Percentiles rank a stretch among this genome's conserved stretches.
phyloP scores from a whole-genome alignment of 2,797 vertebrate genomes.

The Rhynchotus rufescens region DNA sequence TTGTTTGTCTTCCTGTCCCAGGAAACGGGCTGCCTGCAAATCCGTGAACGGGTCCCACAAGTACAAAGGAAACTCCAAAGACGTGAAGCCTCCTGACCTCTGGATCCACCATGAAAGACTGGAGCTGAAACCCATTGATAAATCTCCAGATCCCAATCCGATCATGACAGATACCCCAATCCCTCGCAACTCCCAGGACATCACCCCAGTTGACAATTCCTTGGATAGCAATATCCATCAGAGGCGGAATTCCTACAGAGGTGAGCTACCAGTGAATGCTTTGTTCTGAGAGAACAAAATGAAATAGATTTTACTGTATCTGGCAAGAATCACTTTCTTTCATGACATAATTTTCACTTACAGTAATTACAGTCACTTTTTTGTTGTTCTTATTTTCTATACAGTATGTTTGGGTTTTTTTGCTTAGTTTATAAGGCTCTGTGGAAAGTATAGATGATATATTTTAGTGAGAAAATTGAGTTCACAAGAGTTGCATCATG shows the following conservation, averaged over 20 bases:
- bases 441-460: not conserved
- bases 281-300: fast-evolving
- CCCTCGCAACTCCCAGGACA: slow-evolving; percentile 95
- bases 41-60: slow-evolving; percentile 96
- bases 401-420: not conserved
- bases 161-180: slow-evolving; percentile 98
- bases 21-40: slow-evolving; percentile 96
- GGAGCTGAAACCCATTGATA: slow-evolving; percentile 98
- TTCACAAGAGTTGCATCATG: not conserved
- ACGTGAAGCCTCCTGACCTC: slow-evolving; percentile 96
- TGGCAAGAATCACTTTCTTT: not conserved
- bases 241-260: slow-evolving; percentile 94
- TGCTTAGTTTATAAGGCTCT: not conserved
- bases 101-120: slow-evolving; percentile 99
- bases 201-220: slow-evolving; percentile 92
- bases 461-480: not conserved
- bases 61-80: slow-evolving; percentile 97
- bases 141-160: slow-evolving; percentile 95
- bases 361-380: not conserved
- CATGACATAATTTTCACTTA: not conserved
- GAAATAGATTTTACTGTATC: not conserved
- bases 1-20: slow-evolving; percentile 61
- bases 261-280: slow-evolving; percentile 68
- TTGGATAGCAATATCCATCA: slow-evolving; percentile 94
- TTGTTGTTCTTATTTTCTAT: not conserved